Base-by-base conservation (phyloP, 2,888 invertebrate genomes). In the Caenorhabditis sp. region DNA sequence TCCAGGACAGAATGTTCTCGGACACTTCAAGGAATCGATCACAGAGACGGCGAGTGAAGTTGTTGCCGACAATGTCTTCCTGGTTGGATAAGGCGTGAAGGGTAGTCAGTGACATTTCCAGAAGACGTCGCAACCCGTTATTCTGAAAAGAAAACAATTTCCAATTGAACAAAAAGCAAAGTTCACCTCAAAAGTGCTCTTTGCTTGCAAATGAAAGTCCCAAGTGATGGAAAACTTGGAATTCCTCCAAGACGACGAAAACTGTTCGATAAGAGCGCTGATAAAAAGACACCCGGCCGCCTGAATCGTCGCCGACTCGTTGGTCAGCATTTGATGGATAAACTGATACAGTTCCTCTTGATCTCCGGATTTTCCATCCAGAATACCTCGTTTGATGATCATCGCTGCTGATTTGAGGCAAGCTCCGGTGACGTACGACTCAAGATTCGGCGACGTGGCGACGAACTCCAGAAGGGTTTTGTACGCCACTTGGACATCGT, bases 201-300 rank as follows among this genome's bases (percentile, higher is more conserved):
- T 97, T 35, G 95, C 95, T 90, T 94, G 94, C 89, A 95, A 95
- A 92, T 97, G 96, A 40, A 95, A 94, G 92, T 96, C 96, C 95
- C 96, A 96, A 53, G 96, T 95, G 61, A 97, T 93, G 6, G 96
- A 96, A 13, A 96, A 95, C 92, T 96, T 96, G 37, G 96, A 95
- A 1, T 96, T 95, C 90, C 96, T 95, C 0, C 95, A 95, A 4
- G 96, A 95, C 35, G 94, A 95, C 9, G 96, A 95, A 93, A 96
- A 96, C 92, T 97, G 97, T 93, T 96, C 95, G 94, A 97, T 95
- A 58, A 97, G 93, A 11, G 96, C 95, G 71, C 95, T 94, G 89
- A 97, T 94, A 65, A 97, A 94, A 77, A 95, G 95, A 90, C 96
- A 96, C 3, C 96, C 96, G 56, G 96, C 93, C 86, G 95, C 94